Percentiles rank a stretch among this genome's conserved stretches.
Evolutionary conservation across 2,797 vertebrate species (phyloP).

Genomic region (Adelosebastes latens): DNA sequence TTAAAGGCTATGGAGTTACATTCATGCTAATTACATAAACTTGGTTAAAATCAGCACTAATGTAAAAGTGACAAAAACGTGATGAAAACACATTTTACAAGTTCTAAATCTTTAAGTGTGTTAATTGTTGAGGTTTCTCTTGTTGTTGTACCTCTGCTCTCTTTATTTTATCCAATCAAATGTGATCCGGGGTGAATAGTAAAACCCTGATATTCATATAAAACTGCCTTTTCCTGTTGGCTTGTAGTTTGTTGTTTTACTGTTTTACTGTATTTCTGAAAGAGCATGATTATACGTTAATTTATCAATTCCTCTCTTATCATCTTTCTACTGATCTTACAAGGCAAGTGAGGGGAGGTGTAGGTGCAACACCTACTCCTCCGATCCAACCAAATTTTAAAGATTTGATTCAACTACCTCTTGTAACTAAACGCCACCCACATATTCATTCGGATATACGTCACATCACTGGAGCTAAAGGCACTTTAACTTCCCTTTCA

Average conservation of each 20-base stretch:
- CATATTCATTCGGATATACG: background rate
- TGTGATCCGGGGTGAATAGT: fast-evolving
- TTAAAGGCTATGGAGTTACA: background rate
- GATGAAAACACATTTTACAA: background rate
- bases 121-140: background rate
- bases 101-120: background rate
- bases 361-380: background rate
- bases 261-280: background rate
- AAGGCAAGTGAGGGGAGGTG: background rate
- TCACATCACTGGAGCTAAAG: background rate
- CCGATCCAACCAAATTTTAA: background rate
- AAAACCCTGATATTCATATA: background rate
- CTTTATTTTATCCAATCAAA: background rate
- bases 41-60: background rate
- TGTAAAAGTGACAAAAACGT: background rate
- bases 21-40: background rate
- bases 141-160: background rate
- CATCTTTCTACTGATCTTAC: background rate
- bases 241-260: no score
- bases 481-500: background rate
- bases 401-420: background rate
- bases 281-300: background rate
- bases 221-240: background rate
- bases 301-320: background rate
- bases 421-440: background rate